phyloP scores from a whole-genome alignment of 2,113 vertebrate genomes.

The Chaetops frenatus region DNA sequence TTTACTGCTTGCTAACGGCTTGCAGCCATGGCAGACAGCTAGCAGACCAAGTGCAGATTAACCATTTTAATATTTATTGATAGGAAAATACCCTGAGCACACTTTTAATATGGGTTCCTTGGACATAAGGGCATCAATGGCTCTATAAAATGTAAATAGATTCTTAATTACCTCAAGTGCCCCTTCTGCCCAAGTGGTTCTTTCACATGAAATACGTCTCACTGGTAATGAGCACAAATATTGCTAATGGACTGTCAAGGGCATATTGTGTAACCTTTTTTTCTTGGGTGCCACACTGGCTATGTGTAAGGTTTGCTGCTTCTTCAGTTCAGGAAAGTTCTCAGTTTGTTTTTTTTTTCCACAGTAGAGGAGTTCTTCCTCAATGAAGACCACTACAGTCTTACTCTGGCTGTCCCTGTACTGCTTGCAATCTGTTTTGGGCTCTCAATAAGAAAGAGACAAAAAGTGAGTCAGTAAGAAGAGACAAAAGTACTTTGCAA shows the following conservation, averaged over 20 bases:
- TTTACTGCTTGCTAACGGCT: neutral
- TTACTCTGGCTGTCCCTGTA: neutral
- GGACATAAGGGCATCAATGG: conserved; percentile 49
- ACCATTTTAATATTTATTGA: conserved; percentile 70
- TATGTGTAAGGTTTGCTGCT: neutral
- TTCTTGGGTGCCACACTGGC: neutral
- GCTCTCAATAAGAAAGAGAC: neutral
- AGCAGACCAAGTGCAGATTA: conserved; percentile 58
- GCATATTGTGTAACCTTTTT: conserved; percentile 24
- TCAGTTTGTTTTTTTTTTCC: neutral
- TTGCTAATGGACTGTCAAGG: conserved; percentile 56
- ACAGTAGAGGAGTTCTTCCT: neutral
- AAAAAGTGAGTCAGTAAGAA: neutral
- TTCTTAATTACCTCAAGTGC: conserved; percentile 75
- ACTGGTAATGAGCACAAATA: conserved; percentile 66
- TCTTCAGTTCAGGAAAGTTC: neutral
- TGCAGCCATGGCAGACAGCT: neutral
- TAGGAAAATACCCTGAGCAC: conserved; percentile 37
- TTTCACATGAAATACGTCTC: conserved; percentile 54
- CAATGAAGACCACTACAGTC: neutral
- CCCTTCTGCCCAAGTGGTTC: conserved; percentile 64
- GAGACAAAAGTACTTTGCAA: neutral
- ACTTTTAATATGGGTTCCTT: conserved; percentile 43
- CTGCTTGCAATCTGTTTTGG: neutral
- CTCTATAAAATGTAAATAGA: conserved; percentile 72